Base-by-base conservation (phyloP, 2,797 vertebrate genomes). In the Halcyon smyrnensis region DNA sequence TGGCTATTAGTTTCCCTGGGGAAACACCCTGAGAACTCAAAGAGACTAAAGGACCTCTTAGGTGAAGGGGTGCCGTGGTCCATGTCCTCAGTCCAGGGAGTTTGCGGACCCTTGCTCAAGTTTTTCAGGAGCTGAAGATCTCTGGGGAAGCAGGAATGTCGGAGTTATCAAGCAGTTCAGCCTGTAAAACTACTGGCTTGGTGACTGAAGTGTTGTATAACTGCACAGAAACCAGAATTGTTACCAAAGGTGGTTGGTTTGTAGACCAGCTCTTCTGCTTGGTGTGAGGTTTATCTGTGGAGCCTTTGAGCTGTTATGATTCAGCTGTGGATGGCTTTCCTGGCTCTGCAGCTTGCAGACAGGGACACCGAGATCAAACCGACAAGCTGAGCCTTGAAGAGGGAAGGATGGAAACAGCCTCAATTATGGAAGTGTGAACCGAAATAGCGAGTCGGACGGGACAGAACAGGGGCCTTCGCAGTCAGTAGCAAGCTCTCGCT, bases 231-330 rank as follows among this genome's bases (percentile, higher is more conserved):
- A 96, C 93, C 89, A 84, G 88, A 67, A 36, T 60, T 60, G 86
- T 84, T 94, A 73, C 39, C 15, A 6, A 67, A 71, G 77, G 84
- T 90, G 90, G 90, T 74, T 94, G 86, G 90, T 95, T 94, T 95
- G 86, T 74, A 94, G 94, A 94, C 93, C 53, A 93, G 96, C 95
- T 96, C 64, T 93, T 82, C 94, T 94, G 25, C 92, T 94, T 94
- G 93, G 74, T 8, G 2, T 60, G 71, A 77, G 74, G 67, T 90
- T 97, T 96, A 93, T 97, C 93, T 96, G 89, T 59, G 78, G 64
- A 74, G 83, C 43, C 84, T 94, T 73, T 39, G 67, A 93, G 95
- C 83, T 93, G 87, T 45, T 89, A 27, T 94, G 94, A 96, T 96
- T 96, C 93, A 93, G 20, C 80, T 79, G 78, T 0, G 14, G 81